Base-by-base conservation (phyloP, 1,140 invertebrate species). In the Drosophila teissieri region DNA sequence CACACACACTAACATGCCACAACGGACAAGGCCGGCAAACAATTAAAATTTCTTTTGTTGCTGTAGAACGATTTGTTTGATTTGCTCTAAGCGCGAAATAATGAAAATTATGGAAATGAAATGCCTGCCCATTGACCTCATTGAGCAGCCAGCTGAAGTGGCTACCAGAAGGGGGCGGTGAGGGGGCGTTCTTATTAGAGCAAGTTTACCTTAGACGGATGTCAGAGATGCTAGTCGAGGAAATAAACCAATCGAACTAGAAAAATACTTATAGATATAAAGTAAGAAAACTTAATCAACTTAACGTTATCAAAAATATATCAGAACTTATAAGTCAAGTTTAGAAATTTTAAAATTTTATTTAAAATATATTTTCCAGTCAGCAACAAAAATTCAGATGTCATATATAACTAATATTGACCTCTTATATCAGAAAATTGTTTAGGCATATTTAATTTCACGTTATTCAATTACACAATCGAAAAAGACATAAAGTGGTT, bases 101-200 rank as follows among this genome's bases (percentile, higher is more conserved):
- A 84, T 86, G 82, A 75, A 80, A 85, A 84, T 80, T 55, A 51
- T 80, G 65, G 54, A 85, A 85, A 85, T 85, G 60, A 68, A 80
- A 75, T 72, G 52, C 57, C 70, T 88, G 83, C 83, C 80, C 84
- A 88, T 89, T 88, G 83, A 88, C 83, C 84, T 83, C 77, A 83
- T 88, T 86, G 84, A 73, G 84, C 79, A 79, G 70, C 73, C 83
- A 79, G 65, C 61, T 58, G 62, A 39, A 56, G 45, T 57, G 46
- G 56, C 54, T 68, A 70, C 42, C 37, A 57, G 39, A 46, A 19
- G 10, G 27, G 17, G 48, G 24, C 11, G 27, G 24, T 15, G 3
- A n/a, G n/a, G n/a, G n/a, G n/a, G n/a, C n/a, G n/a, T n/a, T n/a
- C n/a, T n/a, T 37, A 12, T 17, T 11, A 39, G 63, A 11, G 22